A percentile compares a stretch with the other conserved stretches of the same genome.
Conservation (phyloP, 2,113 vertebrate genomes). For the Syngnathus typhle region DNA sequence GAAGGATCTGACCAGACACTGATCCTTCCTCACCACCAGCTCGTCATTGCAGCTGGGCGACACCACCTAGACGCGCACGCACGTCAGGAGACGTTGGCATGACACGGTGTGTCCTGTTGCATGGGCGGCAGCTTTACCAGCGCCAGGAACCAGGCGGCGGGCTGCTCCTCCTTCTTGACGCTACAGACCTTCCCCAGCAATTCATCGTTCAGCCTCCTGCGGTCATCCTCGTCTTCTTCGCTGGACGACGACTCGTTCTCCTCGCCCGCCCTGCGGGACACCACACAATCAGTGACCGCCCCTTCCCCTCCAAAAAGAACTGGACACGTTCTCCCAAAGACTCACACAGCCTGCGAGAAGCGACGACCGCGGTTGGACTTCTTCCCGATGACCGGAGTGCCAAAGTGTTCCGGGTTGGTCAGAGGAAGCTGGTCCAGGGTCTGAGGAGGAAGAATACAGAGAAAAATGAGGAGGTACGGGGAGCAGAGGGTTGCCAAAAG, state of each 20-base stretch:
- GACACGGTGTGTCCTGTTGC: too few species aligned
- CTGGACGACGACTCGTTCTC: conserved; percentile 91
- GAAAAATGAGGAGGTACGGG: not conserved
- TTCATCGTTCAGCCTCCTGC: conserved; percentile 81
- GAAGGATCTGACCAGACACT: conserved; percentile 95
- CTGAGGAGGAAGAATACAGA: conserved; percentile 49
- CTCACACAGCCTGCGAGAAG: conserved; percentile 89
- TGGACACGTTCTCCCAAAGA: conserved; percentile 5
- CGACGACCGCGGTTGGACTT: conserved; percentile 91
- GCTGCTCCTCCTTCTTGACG: conserved; percentile 59
- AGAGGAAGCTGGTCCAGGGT: conserved; percentile 94
- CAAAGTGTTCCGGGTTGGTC: conserved; percentile 97
- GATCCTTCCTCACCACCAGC: conserved; percentile 89
- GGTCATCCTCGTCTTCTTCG: conserved; percentile 90
- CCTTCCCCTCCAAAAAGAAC: not conserved
- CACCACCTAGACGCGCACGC: conserved; percentile 74
- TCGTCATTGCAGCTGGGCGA: conserved; percentile 96
- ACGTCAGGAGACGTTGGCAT: too few species aligned
- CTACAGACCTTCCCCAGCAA: conserved; percentile 87
- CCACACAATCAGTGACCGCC: not conserved
- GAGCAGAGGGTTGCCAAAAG: too few species aligned
- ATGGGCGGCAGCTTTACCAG: conserved; percentile 72
- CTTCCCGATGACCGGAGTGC: conserved; percentile 96
- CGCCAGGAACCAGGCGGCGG: conserved; percentile 78
- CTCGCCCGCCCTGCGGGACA: conserved; percentile 80